Evolutionary conservation across 2,888 invertebrate species (phyloP).

Genomic region (Bombylius major): DNA sequence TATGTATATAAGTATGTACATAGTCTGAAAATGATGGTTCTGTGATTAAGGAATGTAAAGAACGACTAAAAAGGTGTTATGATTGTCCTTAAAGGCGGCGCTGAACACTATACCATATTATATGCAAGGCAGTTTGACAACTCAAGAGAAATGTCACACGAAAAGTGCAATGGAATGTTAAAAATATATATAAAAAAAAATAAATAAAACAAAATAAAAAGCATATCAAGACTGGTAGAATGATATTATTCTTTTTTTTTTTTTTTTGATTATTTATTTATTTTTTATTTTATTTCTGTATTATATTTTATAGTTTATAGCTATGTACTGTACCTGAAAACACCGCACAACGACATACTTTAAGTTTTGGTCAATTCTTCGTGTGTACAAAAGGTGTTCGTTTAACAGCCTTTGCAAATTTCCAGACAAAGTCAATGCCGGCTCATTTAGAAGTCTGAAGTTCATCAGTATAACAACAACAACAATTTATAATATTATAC

Average conservation of each 20-base stretch:
- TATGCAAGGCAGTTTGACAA: constrained; percentile 9
- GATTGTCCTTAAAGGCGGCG: constrained; percentile 37
- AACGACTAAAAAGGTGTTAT: constrained; percentile 31
- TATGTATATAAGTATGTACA: not conserved
- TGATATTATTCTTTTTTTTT: too few species aligned
- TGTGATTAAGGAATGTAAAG: constrained; percentile 7
- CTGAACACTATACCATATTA: constrained; percentile 14
- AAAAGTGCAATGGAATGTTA: constrained; percentile 2
- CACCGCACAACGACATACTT: constrained; percentile 4
- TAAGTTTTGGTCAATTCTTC: constrained; percentile 1
- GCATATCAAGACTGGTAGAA: not conserved
- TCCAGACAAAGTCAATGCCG: constrained; percentile 12
- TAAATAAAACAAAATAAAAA: not conserved
- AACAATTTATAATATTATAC: too few species aligned
- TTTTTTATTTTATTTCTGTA: too few species aligned
- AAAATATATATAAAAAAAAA: not conserved
- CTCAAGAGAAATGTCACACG: constrained; percentile 8
- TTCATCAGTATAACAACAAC: not conserved
- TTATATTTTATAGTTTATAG: too few species aligned
- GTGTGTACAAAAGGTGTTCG: constrained; percentile 2
- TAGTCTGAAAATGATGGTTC: constrained; percentile 4
- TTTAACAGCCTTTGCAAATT: not conserved
- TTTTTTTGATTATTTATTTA: too few species aligned
- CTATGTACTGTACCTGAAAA: not conserved
- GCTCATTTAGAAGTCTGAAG: constrained; percentile 12